phyloP scores from a whole-genome alignment of 2,797 vertebrate species.

The Cichlasoma orientale region DNA sequence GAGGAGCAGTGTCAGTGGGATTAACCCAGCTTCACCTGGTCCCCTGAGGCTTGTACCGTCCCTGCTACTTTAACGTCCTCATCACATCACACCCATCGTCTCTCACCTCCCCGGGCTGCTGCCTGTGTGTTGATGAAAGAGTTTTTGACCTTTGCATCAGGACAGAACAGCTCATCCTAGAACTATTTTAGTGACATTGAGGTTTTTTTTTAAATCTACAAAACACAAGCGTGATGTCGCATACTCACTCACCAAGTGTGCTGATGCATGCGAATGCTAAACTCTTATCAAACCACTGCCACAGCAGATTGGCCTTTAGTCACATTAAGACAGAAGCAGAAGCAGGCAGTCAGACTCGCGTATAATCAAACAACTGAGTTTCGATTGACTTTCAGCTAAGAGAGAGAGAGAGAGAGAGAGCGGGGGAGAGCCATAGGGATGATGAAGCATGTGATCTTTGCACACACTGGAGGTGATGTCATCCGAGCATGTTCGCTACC shows the following conservation, averaged over 20 bases:
- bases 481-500: constrained; percentile 48
- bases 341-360: constrained; percentile 35
- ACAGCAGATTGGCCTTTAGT: constrained; percentile 7
- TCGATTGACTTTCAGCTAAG: constrained; percentile 49
- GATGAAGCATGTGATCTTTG: constrained; percentile 38
- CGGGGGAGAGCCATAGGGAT: not conserved
- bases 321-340: constrained; percentile 16
- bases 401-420: not conserved
- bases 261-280: constrained; percentile 7
- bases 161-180: constrained; percentile 16
- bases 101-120: constrained; percentile 40
- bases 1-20: constrained; percentile 22
- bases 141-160: constrained; percentile 44
- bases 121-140: constrained; percentile 35
- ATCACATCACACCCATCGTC: constrained; percentile 30
- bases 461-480: constrained; percentile 59
- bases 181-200: constrained; percentile 20
- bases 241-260: not conserved
- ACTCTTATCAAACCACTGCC: constrained; percentile 4
- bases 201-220: constrained; percentile 17
- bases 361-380: constrained; percentile 59
- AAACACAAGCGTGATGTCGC: not conserved
- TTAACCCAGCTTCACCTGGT: constrained; percentile 52
- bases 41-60: constrained; percentile 56
- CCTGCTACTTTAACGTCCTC: constrained; percentile 52